Percentiles rank a stretch among this genome's conserved stretches.
Evolutionary conservation across 2,113 vertebrate species (phyloP).

Genomic region (Lipophrys pholis): DNA sequence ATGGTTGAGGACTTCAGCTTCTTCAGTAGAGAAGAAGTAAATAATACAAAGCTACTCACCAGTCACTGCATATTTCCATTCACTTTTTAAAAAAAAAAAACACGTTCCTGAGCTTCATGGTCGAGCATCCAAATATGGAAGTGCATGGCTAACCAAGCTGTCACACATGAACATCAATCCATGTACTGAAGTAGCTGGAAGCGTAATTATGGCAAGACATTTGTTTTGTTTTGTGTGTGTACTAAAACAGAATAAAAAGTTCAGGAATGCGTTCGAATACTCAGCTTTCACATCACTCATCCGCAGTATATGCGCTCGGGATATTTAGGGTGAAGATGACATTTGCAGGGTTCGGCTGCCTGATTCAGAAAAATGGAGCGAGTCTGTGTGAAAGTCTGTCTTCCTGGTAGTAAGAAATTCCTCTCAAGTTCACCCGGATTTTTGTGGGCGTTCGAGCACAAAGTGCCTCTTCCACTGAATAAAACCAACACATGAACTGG

Average conservation of each 20-base stretch:
- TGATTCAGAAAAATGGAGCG: neutral
- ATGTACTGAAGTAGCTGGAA: constrained; percentile 26
- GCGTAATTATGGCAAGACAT: constrained; percentile 49
- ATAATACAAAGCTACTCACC: neutral
- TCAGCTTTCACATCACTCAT: neutral
- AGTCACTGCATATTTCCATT: constrained; percentile 24
- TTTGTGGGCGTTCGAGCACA: neutral
- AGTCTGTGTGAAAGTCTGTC: neutral
- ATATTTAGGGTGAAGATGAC: neutral
- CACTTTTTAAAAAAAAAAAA: no score
- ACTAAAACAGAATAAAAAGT: constrained; percentile 10
- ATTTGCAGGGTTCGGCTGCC: neutral
- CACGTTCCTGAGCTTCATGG: constrained; percentile 34
- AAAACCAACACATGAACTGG: neutral
- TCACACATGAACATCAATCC: constrained; percentile 49
- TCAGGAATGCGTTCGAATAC: constrained; percentile 11
- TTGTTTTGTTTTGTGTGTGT: constrained; percentile 19
- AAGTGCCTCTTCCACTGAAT: no score
- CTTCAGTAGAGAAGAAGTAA: no score
- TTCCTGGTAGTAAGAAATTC: neutral
- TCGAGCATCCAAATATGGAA: constrained; percentile 40
- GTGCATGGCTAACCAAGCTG: constrained; percentile 40
- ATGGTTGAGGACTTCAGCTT: no score
- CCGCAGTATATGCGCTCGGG: neutral
- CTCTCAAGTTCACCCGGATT: neutral